phyloP scores from a whole-genome alignment of 1,140 invertebrate genomes.

The Apis dorsata region DNA sequence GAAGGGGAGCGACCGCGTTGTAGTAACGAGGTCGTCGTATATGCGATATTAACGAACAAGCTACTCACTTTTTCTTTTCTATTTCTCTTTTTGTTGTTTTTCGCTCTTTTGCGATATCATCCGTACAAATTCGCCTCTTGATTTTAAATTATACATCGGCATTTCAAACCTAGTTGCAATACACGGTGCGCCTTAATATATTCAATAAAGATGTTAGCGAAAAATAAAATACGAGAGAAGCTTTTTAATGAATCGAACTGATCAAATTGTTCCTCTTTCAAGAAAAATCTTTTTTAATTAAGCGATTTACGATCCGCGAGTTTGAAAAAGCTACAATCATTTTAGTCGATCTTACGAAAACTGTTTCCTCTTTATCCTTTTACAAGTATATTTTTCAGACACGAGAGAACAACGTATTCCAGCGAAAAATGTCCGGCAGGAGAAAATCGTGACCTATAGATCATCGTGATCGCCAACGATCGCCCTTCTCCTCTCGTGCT shows the following conservation, averaged over 20 bases:
- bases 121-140: not conserved
- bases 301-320: too few species aligned
- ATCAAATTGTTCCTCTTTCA: too few species aligned
- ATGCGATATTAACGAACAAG: constrained; percentile 67
- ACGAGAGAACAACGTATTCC: not conserved
- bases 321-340: too few species aligned
- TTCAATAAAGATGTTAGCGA: too few species aligned
- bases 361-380: too few species aligned
- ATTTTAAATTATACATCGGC: not conserved
- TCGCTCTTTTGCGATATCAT: not conserved
- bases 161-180: too few species aligned
- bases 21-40: constrained; percentile 66
- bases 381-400: too few species aligned
- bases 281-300: too few species aligned
- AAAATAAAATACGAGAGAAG: too few species aligned
- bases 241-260: too few species aligned
- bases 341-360: too few species aligned
- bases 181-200: too few species aligned
- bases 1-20: constrained; percentile 67
- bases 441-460: constrained; percentile 68
- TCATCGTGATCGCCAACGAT: constrained; percentile 61
- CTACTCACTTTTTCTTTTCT: constrained; percentile 46
- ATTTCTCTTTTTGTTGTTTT: not conserved
- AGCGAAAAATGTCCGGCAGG: constrained; percentile 52
- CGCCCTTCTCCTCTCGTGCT: constrained; percentile 9